A percentile compares a stretch with the other conserved stretches of the same genome.
These are phyloP conservation scores for Apolygus lucorum DNA, from an alignment of 1,140 invertebrate genomes.

Conservation along the genomic window DNA sequence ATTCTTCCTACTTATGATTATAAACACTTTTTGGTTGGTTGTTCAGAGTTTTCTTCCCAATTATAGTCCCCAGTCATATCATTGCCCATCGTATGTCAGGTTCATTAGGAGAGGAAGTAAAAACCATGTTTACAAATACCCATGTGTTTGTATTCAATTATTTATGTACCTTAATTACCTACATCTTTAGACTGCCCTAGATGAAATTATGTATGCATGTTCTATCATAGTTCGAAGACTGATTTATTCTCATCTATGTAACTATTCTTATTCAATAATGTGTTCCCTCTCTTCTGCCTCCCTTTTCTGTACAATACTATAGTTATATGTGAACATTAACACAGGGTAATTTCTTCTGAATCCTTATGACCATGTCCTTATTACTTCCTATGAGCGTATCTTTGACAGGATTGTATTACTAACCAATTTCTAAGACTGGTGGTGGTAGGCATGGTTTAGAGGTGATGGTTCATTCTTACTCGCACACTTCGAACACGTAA, in stretches of 20 bases:
- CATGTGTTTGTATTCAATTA: neutral
- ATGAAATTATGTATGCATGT: neutral
- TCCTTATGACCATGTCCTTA: neutral
- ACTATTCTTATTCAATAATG: neutral
- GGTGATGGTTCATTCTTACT: too few relatives aligned
- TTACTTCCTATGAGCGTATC: neutral
- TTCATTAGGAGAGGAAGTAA: neutral
- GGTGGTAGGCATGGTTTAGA: too few relatives aligned
- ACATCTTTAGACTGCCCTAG: neutral
- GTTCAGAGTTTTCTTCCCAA: neutral
- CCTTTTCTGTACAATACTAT: neutral
- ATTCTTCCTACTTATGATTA: neutral
- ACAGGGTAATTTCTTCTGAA: neutral
- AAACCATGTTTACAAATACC: neutral
- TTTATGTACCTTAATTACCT: neutral
- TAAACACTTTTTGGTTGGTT: neutral
- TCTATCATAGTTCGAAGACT: neutral
- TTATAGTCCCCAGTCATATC: neutral
- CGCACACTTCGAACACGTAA: too few relatives aligned
- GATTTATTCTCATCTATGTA: neutral
- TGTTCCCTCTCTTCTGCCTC: neutral
- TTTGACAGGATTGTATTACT: neutral
- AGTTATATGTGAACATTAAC: neutral
- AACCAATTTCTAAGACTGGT: too few relatives aligned
- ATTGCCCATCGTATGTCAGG: neutral